phyloP scores from a whole-genome alignment of 2,113 vertebrate species.

The Trachemys scripta region DNA sequence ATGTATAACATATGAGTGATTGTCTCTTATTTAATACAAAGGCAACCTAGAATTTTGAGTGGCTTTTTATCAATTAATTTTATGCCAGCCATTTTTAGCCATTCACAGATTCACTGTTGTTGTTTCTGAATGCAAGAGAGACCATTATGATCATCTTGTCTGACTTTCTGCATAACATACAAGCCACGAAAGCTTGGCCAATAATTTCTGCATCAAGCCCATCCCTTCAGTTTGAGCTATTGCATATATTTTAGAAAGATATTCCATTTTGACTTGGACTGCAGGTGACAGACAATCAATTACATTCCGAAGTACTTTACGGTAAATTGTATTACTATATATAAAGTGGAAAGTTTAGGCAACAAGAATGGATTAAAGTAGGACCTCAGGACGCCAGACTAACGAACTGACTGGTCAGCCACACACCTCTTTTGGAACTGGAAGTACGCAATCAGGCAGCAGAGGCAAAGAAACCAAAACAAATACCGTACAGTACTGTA shows the following conservation, averaged over 20 bases:
- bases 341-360: background rate
- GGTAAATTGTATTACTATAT: fast-evolving
- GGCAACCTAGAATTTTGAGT: background rate
- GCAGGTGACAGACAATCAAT: background rate
- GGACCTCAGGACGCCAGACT: background rate
- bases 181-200: background rate
- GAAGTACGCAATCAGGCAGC: too few relatives aligned
- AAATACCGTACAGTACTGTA: too few relatives aligned
- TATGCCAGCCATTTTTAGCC: background rate
- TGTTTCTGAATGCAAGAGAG: background rate
- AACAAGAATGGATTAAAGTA: background rate
- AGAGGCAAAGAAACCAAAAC: too few relatives aligned
- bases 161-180: background rate
- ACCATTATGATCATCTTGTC: background rate
- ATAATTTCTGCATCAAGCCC: background rate
- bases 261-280: background rate
- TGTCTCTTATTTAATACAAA: background rate
- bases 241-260: background rate
- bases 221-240: background rate
- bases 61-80: background rate
- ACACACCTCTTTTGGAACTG: too few relatives aligned
- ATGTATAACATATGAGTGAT: background rate
- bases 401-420: too few relatives aligned
- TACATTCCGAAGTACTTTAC: background rate
- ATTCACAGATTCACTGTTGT: background rate